Conservation (phyloP, 2,797 vertebrate species). For the Fringilla coelebs region DNA sequence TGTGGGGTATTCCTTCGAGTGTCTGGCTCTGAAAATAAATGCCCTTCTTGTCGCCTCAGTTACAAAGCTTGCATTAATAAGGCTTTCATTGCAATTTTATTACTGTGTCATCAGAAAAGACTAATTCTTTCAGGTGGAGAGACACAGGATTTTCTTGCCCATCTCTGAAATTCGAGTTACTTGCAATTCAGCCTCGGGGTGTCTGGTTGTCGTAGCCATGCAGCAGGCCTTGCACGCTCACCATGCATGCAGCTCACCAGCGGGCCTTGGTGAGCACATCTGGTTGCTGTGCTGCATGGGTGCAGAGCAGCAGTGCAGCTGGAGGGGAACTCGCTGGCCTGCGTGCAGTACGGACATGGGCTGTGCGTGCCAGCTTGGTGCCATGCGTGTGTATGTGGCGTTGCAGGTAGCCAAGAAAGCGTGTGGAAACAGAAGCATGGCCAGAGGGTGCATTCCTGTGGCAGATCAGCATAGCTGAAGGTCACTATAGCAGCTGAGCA, state of each 20-base stretch:
- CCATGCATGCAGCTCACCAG: background rate
- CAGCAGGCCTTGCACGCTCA: background rate
- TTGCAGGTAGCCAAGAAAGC: background rate
- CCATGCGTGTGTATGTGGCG: rapidly evolving
- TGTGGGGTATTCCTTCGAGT: background rate
- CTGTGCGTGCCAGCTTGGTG: rapidly evolving
- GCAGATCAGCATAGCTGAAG: background rate
- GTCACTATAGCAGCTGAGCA: slow-evolving; percentile 33
- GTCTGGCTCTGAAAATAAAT: background rate
- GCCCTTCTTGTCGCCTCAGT: background rate
- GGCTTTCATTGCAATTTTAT: background rate
- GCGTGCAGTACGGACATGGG: rapidly evolving
- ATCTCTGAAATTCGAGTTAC: slow-evolving; percentile 21
- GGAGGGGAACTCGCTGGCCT: rapidly evolving
- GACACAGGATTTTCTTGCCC: background rate
- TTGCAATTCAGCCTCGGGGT: background rate
- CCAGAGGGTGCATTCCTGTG: background rate
- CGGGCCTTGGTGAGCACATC: background rate
- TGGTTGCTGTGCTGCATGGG: background rate
- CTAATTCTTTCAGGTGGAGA: background rate
- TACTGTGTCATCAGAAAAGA: background rate
- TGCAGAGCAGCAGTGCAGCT: background rate
- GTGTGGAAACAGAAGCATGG: background rate
- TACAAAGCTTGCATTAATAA: background rate
- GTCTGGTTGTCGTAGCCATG: background rate